Conservation (phyloP, 2,797 vertebrate genomes). For the Platalea minor region DNA sequence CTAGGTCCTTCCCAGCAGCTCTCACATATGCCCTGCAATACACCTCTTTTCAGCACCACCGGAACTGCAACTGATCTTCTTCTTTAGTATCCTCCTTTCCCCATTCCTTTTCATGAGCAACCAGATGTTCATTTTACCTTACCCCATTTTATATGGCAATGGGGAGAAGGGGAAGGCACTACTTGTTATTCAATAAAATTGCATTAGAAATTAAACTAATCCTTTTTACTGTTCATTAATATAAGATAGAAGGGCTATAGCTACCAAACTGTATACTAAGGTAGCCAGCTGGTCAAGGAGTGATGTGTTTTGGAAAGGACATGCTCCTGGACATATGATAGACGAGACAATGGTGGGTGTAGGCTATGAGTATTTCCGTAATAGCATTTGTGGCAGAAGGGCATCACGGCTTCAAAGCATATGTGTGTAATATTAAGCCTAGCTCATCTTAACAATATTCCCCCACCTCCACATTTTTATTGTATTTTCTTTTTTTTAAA, state of each 20-base stretch:
- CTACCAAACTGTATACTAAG: neutral
- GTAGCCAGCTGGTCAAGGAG: neutral
- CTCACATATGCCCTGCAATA: neutral
- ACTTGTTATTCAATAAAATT: neutral
- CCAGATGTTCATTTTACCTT: neutral
- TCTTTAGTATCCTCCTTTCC: neutral
- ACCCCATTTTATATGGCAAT: neutral
- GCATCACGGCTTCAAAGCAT: neutral
- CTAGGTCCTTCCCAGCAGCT: neutral
- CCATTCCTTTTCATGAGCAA: neutral
- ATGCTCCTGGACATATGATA: neutral
- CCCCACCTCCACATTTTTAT: neutral
- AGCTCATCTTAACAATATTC: neutral
- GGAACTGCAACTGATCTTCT: neutral
- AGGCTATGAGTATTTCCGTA: neutral
- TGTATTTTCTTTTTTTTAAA: neutral
- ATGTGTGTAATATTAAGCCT: neutral
- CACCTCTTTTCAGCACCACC: neutral
- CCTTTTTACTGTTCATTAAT: neutral
- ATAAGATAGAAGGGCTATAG: neutral
- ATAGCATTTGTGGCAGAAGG: neutral
- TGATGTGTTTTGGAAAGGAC: neutral
- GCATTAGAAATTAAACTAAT: neutral
- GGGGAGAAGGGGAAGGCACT: neutral
- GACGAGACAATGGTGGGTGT: neutral